phyloP scores from a whole-genome alignment of 2,113 vertebrate genomes.

The Podarcis cretensis region DNA sequence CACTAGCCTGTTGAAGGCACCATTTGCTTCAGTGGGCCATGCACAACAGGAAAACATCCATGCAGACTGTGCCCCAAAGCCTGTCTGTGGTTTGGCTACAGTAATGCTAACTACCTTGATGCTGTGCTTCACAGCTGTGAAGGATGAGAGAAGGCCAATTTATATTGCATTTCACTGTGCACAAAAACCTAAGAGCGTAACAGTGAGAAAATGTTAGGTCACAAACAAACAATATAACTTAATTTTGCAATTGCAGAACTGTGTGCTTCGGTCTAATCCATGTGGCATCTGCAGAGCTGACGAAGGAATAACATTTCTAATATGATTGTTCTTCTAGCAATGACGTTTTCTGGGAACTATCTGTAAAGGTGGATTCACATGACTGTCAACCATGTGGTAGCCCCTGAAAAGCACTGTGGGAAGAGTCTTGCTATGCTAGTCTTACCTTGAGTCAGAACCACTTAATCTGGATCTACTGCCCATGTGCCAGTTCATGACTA shows the following conservation, averaged over 20 bases:
- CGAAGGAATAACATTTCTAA: not conserved
- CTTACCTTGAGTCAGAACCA: too few relatives aligned
- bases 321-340: not conserved
- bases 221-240: not conserved
- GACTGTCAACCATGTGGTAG: not conserved
- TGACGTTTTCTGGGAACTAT: not conserved
- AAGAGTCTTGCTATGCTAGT: not conserved
- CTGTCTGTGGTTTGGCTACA: not conserved
- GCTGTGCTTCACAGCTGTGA: not conserved
- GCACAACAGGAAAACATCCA: not conserved
- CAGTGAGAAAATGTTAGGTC: too few relatives aligned
- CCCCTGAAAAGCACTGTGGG: not conserved
- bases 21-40: not conserved
- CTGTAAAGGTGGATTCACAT: not conserved
- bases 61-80: not conserved
- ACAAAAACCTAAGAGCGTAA: too few relatives aligned
- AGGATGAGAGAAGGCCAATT: not conserved
- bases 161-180: too few relatives aligned
- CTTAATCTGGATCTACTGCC: too few relatives aligned
- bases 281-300: not conserved
- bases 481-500: too few relatives aligned
- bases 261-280: not conserved
- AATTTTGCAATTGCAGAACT: not conserved
- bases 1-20: not conserved
- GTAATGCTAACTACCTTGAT: not conserved